Base-by-base conservation (phyloP, 2,797 vertebrate genomes). In the Rhabdophis nuchalis region DNA sequence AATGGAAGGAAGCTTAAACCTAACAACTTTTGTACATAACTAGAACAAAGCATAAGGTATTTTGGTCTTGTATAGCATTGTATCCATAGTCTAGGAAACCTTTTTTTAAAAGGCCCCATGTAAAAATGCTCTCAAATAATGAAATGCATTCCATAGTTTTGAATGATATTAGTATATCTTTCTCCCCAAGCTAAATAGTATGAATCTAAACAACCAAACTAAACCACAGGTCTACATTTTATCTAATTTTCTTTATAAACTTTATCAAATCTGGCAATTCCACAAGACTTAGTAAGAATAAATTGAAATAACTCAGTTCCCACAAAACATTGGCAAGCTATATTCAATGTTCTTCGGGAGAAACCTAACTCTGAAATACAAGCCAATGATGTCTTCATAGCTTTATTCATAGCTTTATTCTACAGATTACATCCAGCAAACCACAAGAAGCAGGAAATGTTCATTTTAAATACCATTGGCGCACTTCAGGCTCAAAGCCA, bases 11-110 rank as follows among this genome's bases (percentile, higher is more conserved):
- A 36, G 2, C 10, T 13, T 52, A 60, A 91, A 60, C 12, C 23
- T 36, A 60, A 53, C 29, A 88, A 36, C n/a, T 52, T 32, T 9
- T 36, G 10, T 36, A 88, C 32, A 18, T 52, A n/a, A 57, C 11
- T 32, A 88, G 36, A 52, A 41, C 25, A 68, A 87, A 68, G 54
- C 36, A 64, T 25, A 36, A 92, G 91, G 64, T 96, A 94, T 86
- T 93, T 94, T 94, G 94, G 56, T 95, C 53, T 77, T 77, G 1
- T 77, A 23, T 61, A 36, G 56, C 41, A 32, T 16, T 50, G 12
- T 46, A 87, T 58, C 36, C 90, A 94, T 53, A 52, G 89, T 93
- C 96, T 6, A 88, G 96, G 97, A 98, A 97, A 96, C 93, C 53
- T 96, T 50, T 50, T 50, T 50, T 50, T 4, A 88, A 94, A 95